Base-by-base conservation (phyloP, 2,888 invertebrate species). In the Parascotia fuliginaria region DNA sequence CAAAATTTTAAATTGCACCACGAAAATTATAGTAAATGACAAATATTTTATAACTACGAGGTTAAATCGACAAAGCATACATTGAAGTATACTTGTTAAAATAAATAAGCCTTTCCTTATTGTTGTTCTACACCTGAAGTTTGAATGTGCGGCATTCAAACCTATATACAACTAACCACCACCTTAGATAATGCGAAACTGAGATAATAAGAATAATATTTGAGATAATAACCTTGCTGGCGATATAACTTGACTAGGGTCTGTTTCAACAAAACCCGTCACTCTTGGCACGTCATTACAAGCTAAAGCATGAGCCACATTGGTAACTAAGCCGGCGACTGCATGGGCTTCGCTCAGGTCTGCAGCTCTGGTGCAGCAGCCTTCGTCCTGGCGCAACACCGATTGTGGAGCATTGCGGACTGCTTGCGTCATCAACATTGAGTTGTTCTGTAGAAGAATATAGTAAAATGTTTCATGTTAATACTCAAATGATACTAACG, bases 331-430 rank as follows among this genome's bases (percentile, higher is more conserved):
- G 2, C 83, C 80, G 1, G 88, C 83, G 9, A 91, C 31, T 0
- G 92, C 92, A 29, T 91, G 91, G 1, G 92, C 91, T 54, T 92
- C 91, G 45, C 92, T 90, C 11, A 91, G 73, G 9, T 89, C 87
- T 0, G 83, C 87, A 0, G 80, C 76, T 48, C 69, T 77, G 9
- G 67, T 44, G 54, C 84, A 87, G 9, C 46, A 40, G 3, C 81
- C 80, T 3, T 85, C 85, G 11, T 53, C 57, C 38, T 27, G 19
- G 9, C 82, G 75, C 1, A 82, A 52, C 1, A 89, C 78, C 0
- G 83, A 78, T 1, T 36, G 11, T 0, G 85, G 72, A 1, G 88
- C 80, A 1, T 58, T 36, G 7, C 91, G 81, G 0, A 91, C 84
- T 0, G 87, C 81, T 4, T 84, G 70, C 32, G 85, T 90, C 83